phyloP scores from a whole-genome alignment of 2,113 vertebrate genomes.

The Conger conger region DNA sequence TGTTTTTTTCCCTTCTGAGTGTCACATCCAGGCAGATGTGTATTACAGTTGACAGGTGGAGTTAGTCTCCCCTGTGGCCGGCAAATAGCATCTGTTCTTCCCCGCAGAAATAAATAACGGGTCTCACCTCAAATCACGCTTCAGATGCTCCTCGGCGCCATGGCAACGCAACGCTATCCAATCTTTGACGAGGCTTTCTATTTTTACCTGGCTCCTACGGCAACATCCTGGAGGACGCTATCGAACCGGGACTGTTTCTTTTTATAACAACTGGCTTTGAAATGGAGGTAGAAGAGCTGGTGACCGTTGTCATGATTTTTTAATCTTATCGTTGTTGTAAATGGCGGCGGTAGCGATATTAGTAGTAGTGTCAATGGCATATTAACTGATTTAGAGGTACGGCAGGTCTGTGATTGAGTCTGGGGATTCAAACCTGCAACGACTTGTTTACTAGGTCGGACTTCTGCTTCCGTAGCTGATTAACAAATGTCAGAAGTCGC shows the following conservation, averaged over 20 bases:
- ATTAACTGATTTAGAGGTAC: neutral
- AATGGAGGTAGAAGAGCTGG: neutral
- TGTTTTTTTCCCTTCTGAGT: too few species aligned
- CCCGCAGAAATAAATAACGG: neutral
- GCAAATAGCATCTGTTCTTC: neutral
- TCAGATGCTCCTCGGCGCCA: slow-evolving; percentile 23
- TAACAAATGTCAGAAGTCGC: neutral
- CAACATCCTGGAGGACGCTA: slow-evolving; percentile 33
- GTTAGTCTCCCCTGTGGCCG: neutral
- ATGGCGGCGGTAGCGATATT: too few species aligned
- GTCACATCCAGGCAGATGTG: neutral
- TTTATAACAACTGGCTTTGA: neutral
- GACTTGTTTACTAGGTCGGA: neutral
- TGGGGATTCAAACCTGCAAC: neutral
- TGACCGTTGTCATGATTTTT: neutral
- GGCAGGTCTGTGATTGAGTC: neutral
- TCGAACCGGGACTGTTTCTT: slow-evolving; percentile 14
- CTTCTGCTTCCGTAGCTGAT: neutral
- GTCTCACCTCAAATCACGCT: slow-evolving; percentile 14
- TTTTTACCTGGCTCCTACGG: slow-evolving; percentile 47
- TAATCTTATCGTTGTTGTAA: neutral
- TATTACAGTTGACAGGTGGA: neutral
- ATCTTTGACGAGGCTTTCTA: slow-evolving; percentile 35
- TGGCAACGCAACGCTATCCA: slow-evolving; percentile 33
- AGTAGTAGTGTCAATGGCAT: neutral